Base-by-base conservation (phyloP, 2,888 invertebrate species). In the Cordilura impudica region DNA sequence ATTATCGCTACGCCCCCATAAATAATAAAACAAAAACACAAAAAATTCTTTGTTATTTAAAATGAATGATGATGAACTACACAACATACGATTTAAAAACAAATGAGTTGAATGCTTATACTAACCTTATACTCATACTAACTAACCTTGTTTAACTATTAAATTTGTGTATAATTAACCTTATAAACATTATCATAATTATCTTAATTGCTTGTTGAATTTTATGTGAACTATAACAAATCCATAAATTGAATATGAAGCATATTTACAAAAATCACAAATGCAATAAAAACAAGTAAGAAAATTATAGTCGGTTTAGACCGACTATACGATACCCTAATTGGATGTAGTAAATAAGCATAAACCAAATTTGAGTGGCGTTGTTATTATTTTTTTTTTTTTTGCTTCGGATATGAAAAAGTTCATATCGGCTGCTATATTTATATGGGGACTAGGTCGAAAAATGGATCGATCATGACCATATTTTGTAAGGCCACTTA, bases 1-100 rank as follows among this genome's bases (percentile, higher is more conserved):
- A 76, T 70, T 76, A 63, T 49, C 56, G 63, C 69, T 58, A 63
- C 69, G 43, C 69, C 69, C 56, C 56, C 75, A 65, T 63, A 51
- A 76, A 74, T 61, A 29, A 54, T 16, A 26, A 4, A 8, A 47
- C 18, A 54, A 56, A 54, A 45, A 39, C n/a, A 39, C 2, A 39
- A n/a, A 39, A 39, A n/a, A n/a, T 39, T n/a, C 12, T n/a, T 39
- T n/a, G 5, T n/a, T 4, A 39, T 31, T 31, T 10, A 39, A 72
- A n/a, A 58, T 4, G 29, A 60, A 39, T 56, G 47, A 31, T 51
- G n/a, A 31, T 31, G 19, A 14, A 53, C 29, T 29, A 18, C 26
- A 49, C 12, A 45, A 39, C 19, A n/a, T 56, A 18, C 4, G n/a
- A 39, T 39, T 39, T 39, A 71, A 39, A 43, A 71, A 61, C 14